Percentiles rank a stretch among this genome's conserved stretches.
phyloP scores from a whole-genome alignment of 2,113 vertebrate genomes.

The Mesoclemmys tuberculata region DNA sequence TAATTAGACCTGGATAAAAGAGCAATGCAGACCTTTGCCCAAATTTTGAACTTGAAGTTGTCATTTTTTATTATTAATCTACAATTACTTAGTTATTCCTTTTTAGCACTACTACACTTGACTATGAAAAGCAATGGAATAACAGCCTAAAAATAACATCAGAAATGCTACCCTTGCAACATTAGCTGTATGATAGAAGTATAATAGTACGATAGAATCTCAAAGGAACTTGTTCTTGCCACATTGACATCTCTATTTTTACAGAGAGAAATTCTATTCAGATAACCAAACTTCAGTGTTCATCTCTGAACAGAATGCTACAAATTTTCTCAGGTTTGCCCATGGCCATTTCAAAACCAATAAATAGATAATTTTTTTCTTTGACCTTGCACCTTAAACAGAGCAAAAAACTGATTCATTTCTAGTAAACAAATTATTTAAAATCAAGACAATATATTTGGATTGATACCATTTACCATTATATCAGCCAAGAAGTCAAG shows the following conservation, averaged over 20 bases:
- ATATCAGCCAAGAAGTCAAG: neutral
- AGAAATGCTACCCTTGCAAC: neutral
- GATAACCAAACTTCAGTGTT: slow-evolving; percentile 7
- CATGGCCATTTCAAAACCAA: slow-evolving; percentile 25
- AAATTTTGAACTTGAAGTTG: neutral
- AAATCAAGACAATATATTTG: slow-evolving; percentile 23
- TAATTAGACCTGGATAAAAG: neutral
- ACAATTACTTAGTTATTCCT: neutral
- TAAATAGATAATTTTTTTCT: neutral
- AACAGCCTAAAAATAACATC: neutral
- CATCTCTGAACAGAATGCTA: neutral
- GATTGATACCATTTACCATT: neutral
- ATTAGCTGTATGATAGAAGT: neutral
- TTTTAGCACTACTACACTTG: neutral
- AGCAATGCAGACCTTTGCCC: neutral
- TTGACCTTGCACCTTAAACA: slow-evolving; percentile 36
- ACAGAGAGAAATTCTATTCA: neutral
- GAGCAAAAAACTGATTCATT: slow-evolving; percentile 10
- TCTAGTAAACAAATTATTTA: slow-evolving; percentile 38
- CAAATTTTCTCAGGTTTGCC: slow-evolving; percentile 6
- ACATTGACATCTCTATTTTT: neutral
- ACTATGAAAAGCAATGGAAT: neutral
- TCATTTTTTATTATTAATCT: neutral
- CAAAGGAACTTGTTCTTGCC: neutral
- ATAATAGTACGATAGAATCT: neutral